Base-by-base conservation (phyloP, 2,113 vertebrate genomes). In the Regulus satrapa region DNA sequence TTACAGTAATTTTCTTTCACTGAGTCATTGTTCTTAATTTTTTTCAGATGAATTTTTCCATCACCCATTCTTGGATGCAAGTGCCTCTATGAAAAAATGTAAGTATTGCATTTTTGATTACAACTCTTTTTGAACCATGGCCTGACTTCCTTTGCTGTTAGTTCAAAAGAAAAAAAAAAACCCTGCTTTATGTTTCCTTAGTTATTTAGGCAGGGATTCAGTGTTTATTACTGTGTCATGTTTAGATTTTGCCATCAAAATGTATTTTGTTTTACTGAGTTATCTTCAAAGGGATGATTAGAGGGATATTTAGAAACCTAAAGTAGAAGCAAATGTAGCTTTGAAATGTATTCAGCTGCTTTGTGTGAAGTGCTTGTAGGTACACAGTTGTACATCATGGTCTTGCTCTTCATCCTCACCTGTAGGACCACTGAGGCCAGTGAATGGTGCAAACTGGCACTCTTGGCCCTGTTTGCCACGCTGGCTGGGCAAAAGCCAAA, bases 31-130 rank as follows among this genome's bases (percentile, higher is more conserved):
- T 48, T 89, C 43, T 41, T 95, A 34, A 8, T 54, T 36, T 24
- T 67, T 85, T 85, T 19, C 97, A 99, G 99, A 99, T 94, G 98
- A 99, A 69, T 99, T 99, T 97, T 99, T 99, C 96, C 98, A 98
- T 63, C 99, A 99, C 96, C 98, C 99, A 1, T 99, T 99, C 97
- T 91, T 99, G 56, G 99, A 99, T 51, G 97, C 98, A 52, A 98
- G 98, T 90, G 96, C 98, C 67, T 97, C 98, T 23, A 94, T 98
- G 97, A 99, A 99, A 97, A 99, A 99, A 98, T 99, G 99, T 99
- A 98, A 95, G 99, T 98, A 85, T 28, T 61, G 41, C 61, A 3
- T 34, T 95, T 94, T 92, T 80, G 45, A 59, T 92, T 86, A 74
- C 43, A 45, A 23, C 14, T 78, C 43, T 51, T 19, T 55, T 40